Evolutionary conservation across 2,113 vertebrate species (phyloP).

Genomic region (Protobothrops flavoviridis): DNA sequence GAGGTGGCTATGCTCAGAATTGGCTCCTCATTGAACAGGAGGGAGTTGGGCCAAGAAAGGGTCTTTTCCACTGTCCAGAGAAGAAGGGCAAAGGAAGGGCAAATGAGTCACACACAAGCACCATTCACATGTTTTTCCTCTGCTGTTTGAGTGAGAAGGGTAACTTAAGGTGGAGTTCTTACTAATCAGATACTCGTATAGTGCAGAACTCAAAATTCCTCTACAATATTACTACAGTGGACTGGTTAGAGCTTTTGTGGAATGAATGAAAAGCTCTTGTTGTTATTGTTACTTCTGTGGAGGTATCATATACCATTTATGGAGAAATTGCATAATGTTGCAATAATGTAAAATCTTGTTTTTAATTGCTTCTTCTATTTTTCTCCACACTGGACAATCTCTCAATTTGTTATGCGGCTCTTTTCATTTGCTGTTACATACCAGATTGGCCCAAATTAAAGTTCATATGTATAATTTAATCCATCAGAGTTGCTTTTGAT

Average conservation of each 20-base stretch:
- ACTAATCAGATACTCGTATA: no score
- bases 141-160: background rate
- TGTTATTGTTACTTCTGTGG: background rate
- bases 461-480: background rate
- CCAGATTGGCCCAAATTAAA: background rate
- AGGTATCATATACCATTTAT: background rate
- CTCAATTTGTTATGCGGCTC: background rate
- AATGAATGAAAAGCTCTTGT: background rate
- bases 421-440: background rate
- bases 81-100: constrained; percentile 7
- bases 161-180: background rate
- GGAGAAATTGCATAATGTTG: background rate
- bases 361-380: background rate
- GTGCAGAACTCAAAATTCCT: background rate
- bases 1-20: constrained; percentile 49
- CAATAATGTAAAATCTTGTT: background rate
- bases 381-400: background rate
- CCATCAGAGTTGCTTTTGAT: background rate
- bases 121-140: background rate
- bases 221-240: background rate
- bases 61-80: constrained; percentile 19
- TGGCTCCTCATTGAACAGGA: constrained; percentile 36
- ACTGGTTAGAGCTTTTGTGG: no score
- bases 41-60: constrained; percentile 20
- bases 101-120: background rate